Base-by-base conservation (phyloP, 2,888 invertebrate species). In the Agriopis marginaria region DNA sequence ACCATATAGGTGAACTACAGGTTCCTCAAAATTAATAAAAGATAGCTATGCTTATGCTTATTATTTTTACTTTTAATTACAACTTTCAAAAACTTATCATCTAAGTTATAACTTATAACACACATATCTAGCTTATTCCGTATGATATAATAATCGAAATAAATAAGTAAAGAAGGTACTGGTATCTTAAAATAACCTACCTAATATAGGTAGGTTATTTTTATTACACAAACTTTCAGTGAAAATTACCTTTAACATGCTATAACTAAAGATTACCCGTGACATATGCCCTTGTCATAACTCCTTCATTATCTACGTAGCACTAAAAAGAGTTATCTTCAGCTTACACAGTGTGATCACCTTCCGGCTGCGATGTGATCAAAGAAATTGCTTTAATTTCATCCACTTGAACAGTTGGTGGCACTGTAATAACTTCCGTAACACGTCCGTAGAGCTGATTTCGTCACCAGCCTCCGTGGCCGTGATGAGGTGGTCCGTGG, bases 401-500 rank as follows among this genome's bases (percentile, higher is more conserved):
- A 23, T 40, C 4, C 0, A 55, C 11, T 17, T 42, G 17, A 42
- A 44, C 14, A 17, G 54, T 39, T 7, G 56, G 56, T 44, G 42
- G 11, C 17, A 17, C 17, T 9, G 17, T 17, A 10, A 56, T 17
- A 9, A 44, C 17, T 42, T 17, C 42, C 14, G 42, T 42, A 14
- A 4, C 1, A 56, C 47, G 32, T 14, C 60, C 49, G 49, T 49
- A 66, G n/a, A 54, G 11, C n/a, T 53, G 47, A 8, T 66, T 55
- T 42, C 42, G 51, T 73, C 68, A 63, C 66, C 71, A 65, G 32
- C 69, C 61, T 9, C 71, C 68, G 23, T 60, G 68, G 8, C 62
- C 67, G 9, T 61, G 61, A 32, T 67, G 61, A 53, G 62, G 68
- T 23, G 66, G 63, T 5, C 69, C 65, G 45, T 54, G 63, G n/a